Conservation (phyloP, 2,113 vertebrate genomes). For the Cromileptes altivelis region DNA sequence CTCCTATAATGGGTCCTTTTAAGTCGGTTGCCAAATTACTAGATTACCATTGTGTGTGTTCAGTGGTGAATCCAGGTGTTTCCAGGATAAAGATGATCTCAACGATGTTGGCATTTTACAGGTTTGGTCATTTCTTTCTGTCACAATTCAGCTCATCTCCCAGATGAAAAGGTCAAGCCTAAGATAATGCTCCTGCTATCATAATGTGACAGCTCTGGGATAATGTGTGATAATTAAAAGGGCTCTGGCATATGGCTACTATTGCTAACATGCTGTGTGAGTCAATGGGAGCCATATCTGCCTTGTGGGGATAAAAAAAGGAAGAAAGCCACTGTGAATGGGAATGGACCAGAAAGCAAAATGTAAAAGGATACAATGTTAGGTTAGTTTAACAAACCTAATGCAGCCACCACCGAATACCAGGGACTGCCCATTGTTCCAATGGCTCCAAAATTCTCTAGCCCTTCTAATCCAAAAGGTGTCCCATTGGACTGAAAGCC, state of each 20-base stretch:
- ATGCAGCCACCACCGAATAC: neutral
- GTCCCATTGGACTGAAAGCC: too few relatives aligned
- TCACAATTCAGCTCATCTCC: neutral
- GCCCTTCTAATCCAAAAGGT: too few relatives aligned
- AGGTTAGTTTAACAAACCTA: neutral
- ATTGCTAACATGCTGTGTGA: slow-evolving; percentile 37
- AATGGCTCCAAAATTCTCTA: too few relatives aligned
- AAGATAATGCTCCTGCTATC: slow-evolving; percentile 26
- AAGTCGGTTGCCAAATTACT: neutral
- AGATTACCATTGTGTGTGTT: neutral
- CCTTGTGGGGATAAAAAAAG: neutral
- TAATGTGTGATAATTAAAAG: slow-evolving; percentile 71
- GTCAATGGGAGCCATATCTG: slow-evolving; percentile 27
- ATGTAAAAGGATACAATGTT: neutral
- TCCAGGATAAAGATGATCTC: neutral
- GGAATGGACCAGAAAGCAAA: neutral
- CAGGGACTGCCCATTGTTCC: neutral
- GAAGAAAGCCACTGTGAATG: neutral
- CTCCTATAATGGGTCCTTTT: neutral
- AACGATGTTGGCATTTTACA: slow-evolving; percentile 22
- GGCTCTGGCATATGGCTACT: slow-evolving; percentile 66
- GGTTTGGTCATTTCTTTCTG: neutral
- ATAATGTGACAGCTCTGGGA: slow-evolving; percentile 50
- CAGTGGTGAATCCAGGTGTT: neutral
- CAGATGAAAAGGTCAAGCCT: slow-evolving; percentile 65